Percentiles rank a stretch among this genome's conserved stretches.
Conservation (phyloP, 2,888 invertebrate species). For the Philhelius pedissequus region DNA sequence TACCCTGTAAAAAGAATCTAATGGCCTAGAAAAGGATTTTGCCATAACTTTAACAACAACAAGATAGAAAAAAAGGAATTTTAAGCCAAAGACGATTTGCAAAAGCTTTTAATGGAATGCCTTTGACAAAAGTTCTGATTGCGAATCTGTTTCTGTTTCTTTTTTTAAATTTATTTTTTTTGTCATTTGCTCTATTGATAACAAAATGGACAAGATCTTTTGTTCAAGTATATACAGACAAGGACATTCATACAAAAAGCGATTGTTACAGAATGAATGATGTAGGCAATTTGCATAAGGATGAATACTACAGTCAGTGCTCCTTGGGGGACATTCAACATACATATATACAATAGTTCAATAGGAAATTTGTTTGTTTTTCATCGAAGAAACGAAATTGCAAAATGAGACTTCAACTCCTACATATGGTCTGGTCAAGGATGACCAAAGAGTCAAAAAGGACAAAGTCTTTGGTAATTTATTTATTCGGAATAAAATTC, state of each 20-base stretch:
- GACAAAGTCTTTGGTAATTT: conserved; percentile 33
- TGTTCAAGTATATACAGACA: background rate
- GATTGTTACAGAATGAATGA: conserved; percentile 56
- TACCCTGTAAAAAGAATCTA: background rate
- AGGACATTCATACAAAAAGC: background rate
- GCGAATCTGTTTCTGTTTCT: background rate
- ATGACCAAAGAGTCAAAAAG: conserved; percentile 18
- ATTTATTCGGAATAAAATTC: conserved; percentile 1
- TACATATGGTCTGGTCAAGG: conserved; percentile 19
- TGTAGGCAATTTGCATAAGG: conserved; percentile 54
- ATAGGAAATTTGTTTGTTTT: conserved; percentile 32
- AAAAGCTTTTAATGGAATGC: conserved; percentile 28
- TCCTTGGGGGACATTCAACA: conserved; percentile 14
- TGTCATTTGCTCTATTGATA: conserved; percentile 27
- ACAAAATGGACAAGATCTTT: conserved; percentile 36
- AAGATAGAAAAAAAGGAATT: background rate
- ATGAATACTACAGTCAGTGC: conserved; percentile 4
- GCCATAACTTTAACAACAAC: background rate
- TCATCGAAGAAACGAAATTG: conserved; percentile 35
- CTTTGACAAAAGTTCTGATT: background rate
- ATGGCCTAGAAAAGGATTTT: background rate
- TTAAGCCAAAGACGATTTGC: conserved; percentile 34
- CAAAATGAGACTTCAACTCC: conserved; percentile 40
- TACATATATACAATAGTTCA: too few relatives aligned
- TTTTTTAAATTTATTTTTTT: conserved; percentile 40